phyloP scores from a whole-genome alignment of 2,797 vertebrate genomes.

The Sparidentex hasta region DNA sequence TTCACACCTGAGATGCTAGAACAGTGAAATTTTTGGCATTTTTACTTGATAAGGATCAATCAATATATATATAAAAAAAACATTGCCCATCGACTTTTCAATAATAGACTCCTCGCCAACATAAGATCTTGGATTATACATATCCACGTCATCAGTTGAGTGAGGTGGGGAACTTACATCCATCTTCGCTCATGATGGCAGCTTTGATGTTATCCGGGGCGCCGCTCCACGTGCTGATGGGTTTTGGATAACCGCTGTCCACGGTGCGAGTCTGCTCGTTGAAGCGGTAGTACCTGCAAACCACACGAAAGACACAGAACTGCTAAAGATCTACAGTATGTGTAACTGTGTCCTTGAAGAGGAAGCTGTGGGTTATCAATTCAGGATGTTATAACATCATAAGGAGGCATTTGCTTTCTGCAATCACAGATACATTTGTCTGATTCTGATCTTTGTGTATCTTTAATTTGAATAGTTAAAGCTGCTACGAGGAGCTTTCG shows the following conservation, averaged over 20 bases:
- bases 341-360: neutral
- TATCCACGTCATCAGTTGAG: neutral
- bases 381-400: no score
- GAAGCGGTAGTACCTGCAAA: conserved; percentile 91
- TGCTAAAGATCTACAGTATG: neutral
- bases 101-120: neutral
- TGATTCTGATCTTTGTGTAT: no score
- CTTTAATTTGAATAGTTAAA: no score
- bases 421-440: no score
- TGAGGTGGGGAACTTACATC: conserved; percentile 84
- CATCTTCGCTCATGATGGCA: conserved; percentile 92
- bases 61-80: no score
- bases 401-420: no score
- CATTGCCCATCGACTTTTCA: neutral
- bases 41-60: no score
- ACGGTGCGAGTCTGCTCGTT: conserved; percentile 89
- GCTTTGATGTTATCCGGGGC: conserved; percentile 91
- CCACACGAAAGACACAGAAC: neutral
- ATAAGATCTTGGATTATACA: neutral
- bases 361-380: neutral
- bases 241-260: conserved; percentile 91
- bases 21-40: no score
- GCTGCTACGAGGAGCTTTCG: no score
- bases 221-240: conserved; percentile 92
- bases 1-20: no score